Evolutionary conservation across 2,797 vertebrate genomes (phyloP).

Genomic region (Graptemys geographica): DNA sequence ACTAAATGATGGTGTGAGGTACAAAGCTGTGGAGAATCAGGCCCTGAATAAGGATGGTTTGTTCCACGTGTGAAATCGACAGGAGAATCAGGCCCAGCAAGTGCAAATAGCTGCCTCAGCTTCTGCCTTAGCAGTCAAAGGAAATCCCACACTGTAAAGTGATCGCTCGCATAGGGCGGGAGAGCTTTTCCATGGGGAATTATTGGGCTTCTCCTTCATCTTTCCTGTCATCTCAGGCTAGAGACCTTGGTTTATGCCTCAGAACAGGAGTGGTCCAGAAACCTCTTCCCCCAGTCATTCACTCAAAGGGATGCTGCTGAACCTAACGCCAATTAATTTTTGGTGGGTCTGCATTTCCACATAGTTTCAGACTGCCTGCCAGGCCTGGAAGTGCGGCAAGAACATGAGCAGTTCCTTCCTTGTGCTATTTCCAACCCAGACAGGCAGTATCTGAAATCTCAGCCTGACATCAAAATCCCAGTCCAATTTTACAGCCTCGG

Average conservation of each 20-base stretch:
- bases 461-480: background rate
- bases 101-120: no score
- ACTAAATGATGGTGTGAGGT: background rate
- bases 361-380: background rate
- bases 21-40: background rate
- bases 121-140: no score
- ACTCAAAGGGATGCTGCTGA: background rate
- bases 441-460: background rate
- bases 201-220: no score
- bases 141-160: no score
- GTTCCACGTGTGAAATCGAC: no score
- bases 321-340: background rate
- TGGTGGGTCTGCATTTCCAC: slow-evolving; percentile 25
- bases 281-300: background rate
- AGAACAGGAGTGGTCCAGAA: background rate
- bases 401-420: background rate
- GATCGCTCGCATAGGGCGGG: no score
- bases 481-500: background rate
- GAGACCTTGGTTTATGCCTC: background rate
- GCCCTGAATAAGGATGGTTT: no score
- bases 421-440: background rate
- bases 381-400: background rate
- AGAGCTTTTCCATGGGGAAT: no score
- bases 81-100: no score
- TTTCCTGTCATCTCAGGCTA: no score